phyloP scores from a whole-genome alignment of 2,888 invertebrate species.

The Cacoxenus indagator region DNA sequence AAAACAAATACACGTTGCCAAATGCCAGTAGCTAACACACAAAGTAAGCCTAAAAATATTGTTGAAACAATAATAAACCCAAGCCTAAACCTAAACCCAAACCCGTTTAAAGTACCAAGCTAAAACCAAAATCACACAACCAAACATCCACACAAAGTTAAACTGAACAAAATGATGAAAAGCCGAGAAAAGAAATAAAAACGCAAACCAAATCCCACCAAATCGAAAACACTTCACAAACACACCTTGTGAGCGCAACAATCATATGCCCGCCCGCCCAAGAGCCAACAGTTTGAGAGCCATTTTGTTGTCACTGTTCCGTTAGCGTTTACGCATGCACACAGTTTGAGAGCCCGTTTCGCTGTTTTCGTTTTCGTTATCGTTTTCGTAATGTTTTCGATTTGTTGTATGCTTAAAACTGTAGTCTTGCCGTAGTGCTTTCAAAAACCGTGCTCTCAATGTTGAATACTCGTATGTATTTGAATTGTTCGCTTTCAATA shows the following conservation, averaged over 20 bases:
- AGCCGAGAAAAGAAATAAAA: not conserved
- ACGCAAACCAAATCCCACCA: not conserved
- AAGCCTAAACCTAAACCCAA: not conserved
- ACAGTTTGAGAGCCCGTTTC: not conserved
- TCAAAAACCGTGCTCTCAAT: not conserved
- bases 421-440: not conserved
- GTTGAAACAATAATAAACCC: not conserved
- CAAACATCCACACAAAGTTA: not conserved
- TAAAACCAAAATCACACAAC: constrained; percentile 10
- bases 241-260: not conserved
- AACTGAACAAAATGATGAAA: not conserved
- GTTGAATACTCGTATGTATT: not conserved
- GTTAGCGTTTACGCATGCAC: not conserved
- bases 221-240: not conserved
- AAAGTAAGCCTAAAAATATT: constrained; percentile 1
- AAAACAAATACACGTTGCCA: not conserved
- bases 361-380: not conserved
- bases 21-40: not conserved
- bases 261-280: not conserved
- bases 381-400: too few relatives aligned
- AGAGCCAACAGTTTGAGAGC: not conserved
- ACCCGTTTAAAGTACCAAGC: not conserved
- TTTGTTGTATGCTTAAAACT: not conserved
- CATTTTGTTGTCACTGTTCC: not conserved
- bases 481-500: not conserved